Evolutionary conservation across 1,140 invertebrate species (phyloP).

Genomic region (Diabrotica undecimpunctata): DNA sequence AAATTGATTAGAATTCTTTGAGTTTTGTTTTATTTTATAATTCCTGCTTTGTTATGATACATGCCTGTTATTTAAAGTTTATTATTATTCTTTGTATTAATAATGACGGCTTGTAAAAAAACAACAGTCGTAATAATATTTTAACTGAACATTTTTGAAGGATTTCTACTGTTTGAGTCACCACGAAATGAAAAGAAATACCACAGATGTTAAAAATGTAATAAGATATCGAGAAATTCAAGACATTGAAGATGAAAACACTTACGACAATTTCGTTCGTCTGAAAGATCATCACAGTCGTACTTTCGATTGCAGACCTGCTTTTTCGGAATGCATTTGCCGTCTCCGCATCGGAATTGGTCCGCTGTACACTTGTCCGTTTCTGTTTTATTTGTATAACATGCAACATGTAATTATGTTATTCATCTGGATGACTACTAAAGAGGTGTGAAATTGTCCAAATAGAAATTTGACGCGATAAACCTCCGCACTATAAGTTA

Average conservation of each 20-base stretch:
- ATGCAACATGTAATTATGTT: conserved; percentile 32
- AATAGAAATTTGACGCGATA: neutral
- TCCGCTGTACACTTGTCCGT: conserved; percentile 28
- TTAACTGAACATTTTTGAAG: too few relatives aligned
- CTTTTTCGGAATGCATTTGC: conserved; percentile 52
- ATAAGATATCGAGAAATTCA: neutral
- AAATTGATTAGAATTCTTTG: too few relatives aligned
- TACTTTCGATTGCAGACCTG: conserved; percentile 54
- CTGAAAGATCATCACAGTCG: conserved; percentile 61
- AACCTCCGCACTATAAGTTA: too few relatives aligned
- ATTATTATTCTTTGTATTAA: too few relatives aligned
- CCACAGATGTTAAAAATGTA: too few relatives aligned
- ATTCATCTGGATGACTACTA: neutral
- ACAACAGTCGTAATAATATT: too few relatives aligned
- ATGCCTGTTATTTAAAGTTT: too few relatives aligned
- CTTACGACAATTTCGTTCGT: conserved; percentile 52
- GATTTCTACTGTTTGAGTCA: too few relatives aligned
- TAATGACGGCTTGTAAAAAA: too few relatives aligned
- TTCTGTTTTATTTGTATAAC: conserved; percentile 28
- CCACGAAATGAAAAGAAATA: too few relatives aligned
- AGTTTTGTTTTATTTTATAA: too few relatives aligned
- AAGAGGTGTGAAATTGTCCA: neutral
- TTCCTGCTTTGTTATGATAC: too few relatives aligned
- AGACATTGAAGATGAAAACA: conserved; percentile 23
- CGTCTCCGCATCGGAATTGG: conserved; percentile 57